Evolutionary conservation across 2,888 invertebrate species (phyloP), one percentile per base, ranked within the genome.

Genomic region (Pterostichus niger): DNA sequence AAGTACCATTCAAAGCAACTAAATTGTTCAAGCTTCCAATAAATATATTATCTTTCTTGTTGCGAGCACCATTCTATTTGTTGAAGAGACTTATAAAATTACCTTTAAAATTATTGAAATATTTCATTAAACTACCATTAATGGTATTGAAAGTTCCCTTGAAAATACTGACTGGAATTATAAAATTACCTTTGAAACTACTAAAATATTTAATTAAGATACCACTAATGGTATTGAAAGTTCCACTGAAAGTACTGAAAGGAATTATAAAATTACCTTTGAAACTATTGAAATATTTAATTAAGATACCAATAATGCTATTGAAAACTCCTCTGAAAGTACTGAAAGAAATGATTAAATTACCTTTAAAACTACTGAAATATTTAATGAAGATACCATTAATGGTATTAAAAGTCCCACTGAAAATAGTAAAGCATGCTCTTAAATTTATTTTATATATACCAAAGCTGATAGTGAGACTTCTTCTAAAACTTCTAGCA

Each of bases 121-220:
- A 54, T 9, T 54, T 54, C 2, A 54, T 54, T 54, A 9, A 5
- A 0, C 33, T 68, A 10, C 15, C 40, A 68, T 13, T 68, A 13
- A 40, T 35, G 9, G 6, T 68, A 71, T 24, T 46, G 46, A 24
- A 44, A 46, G 4, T 24, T 46, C 49, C 24, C 6, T 17, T 46
- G 17, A 17, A 6, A 10, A 44, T 46, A 17, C 24, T 59, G 15
- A 59, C n/a, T 2, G 40, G 6, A 49, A 9, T 75, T 24, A n/a
- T 75, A 52, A 75, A 75, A 75, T 6, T 75, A n/a, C 52, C 75
- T 5, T 73, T 73, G 10, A 73, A 73, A 73, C 24, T 73, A 17
- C 24, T 73, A 3, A 40, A 68, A 68, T 31, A 54, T 9, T 54
- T 54, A 0, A 54, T 54, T 54, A 9, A 5, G 6, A 9, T 68